Conservation (phyloP, 2,888 invertebrate genomes). For the Ischnura elegans region DNA sequence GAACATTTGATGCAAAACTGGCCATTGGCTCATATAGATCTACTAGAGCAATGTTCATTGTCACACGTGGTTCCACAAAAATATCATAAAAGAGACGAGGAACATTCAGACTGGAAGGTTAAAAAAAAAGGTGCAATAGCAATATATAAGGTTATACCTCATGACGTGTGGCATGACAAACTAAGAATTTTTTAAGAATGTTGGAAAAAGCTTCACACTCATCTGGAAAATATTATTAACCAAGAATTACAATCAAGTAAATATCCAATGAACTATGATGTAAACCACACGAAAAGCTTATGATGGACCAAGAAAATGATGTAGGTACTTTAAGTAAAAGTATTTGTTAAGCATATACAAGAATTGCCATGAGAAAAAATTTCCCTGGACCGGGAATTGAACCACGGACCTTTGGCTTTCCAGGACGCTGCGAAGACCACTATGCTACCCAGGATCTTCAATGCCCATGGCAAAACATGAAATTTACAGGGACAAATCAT, state of each 20-base stretch:
- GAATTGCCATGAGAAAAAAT: no score
- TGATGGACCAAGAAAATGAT: no score
- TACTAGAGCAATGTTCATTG: not conserved
- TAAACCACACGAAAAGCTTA: no score
- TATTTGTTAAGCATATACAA: no score
- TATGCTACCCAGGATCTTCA: no score
- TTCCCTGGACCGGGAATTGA: no score
- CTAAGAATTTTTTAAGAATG: not conserved
- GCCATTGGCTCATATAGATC: not conserved
- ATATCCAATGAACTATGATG: no score
- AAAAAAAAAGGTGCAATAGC: not conserved
- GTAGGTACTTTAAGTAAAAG: no score
- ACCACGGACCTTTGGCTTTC: no score
- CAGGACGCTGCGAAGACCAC: no score
- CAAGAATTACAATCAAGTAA: not conserved
- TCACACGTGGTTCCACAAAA: not conserved
- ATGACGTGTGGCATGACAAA: not conserved
- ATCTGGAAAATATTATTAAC: not conserved
- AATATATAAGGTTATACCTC: not conserved
- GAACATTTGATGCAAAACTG: not conserved
- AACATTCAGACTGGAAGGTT: not conserved
- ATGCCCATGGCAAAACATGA: no score
- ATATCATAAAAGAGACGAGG: not conserved
- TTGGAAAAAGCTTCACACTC: not conserved
- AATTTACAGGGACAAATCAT: no score